These are phyloP conservation scores for Mesochorus sp. DNA, from an alignment of 2,888 invertebrate genomes.

Conservation along the genomic window DNA sequence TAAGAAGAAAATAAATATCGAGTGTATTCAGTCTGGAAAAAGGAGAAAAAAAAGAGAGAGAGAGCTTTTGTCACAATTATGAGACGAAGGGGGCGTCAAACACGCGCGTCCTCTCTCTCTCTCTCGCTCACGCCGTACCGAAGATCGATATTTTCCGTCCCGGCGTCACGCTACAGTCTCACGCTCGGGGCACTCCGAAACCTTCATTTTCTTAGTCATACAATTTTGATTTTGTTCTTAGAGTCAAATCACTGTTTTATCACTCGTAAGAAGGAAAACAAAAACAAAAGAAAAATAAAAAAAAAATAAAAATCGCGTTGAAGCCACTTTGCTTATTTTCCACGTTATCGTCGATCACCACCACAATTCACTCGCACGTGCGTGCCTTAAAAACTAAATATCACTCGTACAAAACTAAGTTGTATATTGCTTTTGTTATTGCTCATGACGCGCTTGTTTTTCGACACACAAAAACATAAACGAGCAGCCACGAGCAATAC, in stretches of 20 bases:
- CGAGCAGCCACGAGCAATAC: background rate
- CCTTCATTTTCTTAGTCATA: slow-evolving; percentile 33
- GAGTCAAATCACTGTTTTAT: background rate
- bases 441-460: slow-evolving; percentile 31
- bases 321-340: too few species aligned
- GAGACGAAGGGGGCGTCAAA: slow-evolving; percentile 33
- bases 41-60: background rate
- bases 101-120: slow-evolving; percentile 58
- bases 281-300: too few species aligned
- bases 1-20: too few species aligned
- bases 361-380: too few species aligned
- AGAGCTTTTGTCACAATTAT: too few species aligned
- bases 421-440: too few species aligned
- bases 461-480: too few species aligned
- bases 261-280: background rate
- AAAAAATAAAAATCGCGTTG: background rate
- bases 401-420: too few species aligned
- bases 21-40: too few species aligned
- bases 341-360: too few species aligned
- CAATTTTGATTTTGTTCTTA: background rate
- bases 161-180: slow-evolving; percentile 70
- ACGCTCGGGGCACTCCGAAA: slow-evolving; percentile 60
- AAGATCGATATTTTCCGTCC: slow-evolving; percentile 78
- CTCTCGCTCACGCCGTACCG: slow-evolving; percentile 47
- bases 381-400: too few species aligned